These are phyloP conservation scores for Amblyopsis hoosieri DNA, from an alignment of 2,797 vertebrate genomes.

Conservation along the genomic window DNA sequence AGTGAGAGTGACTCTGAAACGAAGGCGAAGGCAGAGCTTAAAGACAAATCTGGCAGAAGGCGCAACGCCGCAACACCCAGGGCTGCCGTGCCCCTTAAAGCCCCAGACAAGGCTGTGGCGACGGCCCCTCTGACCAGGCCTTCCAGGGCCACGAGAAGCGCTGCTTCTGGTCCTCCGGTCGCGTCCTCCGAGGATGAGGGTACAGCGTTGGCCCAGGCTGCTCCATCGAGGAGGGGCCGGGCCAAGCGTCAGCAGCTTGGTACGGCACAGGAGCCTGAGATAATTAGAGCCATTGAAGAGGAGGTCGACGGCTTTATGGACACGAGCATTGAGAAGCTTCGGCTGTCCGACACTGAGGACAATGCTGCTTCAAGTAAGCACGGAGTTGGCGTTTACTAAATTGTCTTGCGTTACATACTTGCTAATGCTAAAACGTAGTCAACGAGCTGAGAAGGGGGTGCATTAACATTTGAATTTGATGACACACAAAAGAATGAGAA, in stretches of 20 bases:
- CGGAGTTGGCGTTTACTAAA: constrained; percentile 6
- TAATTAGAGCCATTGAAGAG: constrained; percentile 81
- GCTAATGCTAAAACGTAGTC: background rate
- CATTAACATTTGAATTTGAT: no score
- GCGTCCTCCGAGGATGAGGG: constrained; percentile 67
- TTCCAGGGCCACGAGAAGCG: constrained; percentile 52
- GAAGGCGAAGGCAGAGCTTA: constrained; percentile 27
- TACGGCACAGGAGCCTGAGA: constrained; percentile 67
- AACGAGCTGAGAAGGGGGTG: no score
- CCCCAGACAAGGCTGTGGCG: constrained; percentile 29
- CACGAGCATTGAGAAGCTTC: constrained; percentile 79
- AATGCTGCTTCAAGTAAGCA: constrained; percentile 36
- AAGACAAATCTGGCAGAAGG: constrained; percentile 55
- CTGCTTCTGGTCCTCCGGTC: constrained; percentile 10
- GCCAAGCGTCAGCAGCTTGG: constrained; percentile 40
- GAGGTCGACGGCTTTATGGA: constrained; percentile 64
- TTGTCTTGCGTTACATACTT: background rate
- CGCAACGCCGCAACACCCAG: constrained; percentile 21
- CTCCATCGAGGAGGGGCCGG: constrained; percentile 59
- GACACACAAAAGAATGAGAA: no score
- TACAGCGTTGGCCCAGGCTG: constrained; percentile 2
- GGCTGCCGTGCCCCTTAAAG: constrained; percentile 39
- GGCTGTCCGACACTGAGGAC: constrained; percentile 72
- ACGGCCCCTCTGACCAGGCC: constrained; percentile 46
- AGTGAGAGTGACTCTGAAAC: constrained; percentile 89